Conservation (phyloP, 2,113 vertebrate genomes). For the Heterocephalus glaber region DNA sequence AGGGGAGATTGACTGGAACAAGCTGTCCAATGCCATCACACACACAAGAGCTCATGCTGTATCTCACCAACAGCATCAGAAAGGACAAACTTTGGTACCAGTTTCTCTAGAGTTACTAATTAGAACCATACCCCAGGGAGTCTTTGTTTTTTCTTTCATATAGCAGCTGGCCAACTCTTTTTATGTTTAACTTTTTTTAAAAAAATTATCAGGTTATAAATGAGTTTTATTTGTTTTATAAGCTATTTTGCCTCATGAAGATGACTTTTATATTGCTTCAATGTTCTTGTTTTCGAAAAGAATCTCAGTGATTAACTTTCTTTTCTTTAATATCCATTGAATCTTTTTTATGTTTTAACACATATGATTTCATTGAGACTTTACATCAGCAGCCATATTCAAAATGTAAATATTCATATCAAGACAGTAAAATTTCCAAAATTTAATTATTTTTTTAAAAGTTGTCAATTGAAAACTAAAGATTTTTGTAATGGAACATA, state of each 20-base stretch:
- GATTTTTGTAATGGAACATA: not conserved
- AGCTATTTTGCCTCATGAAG: not conserved
- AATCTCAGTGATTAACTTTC: not conserved
- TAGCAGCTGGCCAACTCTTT: not conserved
- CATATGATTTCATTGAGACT: conserved; percentile 36
- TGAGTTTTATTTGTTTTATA: not conserved
- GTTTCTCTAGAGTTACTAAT: not conserved
- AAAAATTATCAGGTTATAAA: not conserved
- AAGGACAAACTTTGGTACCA: not conserved
- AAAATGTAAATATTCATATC: conserved; percentile 53
- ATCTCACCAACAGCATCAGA: not conserved
- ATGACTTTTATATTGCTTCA: not conserved
- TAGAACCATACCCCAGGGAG: not conserved
- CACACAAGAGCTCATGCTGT: not conserved
- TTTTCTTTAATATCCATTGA: not conserved
- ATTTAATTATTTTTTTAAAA: not conserved
- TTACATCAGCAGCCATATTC: conserved; percentile 20
- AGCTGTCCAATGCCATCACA: not conserved
- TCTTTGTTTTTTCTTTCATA: conserved; percentile 17
- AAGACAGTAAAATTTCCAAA: conserved; percentile 18
- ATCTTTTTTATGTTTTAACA: conserved; percentile 26
- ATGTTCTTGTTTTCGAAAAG: not conserved
- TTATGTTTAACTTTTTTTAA: conserved; percentile 15
- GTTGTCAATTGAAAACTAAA: not conserved
- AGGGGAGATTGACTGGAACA: not conserved